Percentiles rank a stretch among this genome's conserved stretches.
Evolutionary conservation across 2,888 invertebrate genomes (phyloP).

Genomic region (Caradrina kadenii): DNA sequence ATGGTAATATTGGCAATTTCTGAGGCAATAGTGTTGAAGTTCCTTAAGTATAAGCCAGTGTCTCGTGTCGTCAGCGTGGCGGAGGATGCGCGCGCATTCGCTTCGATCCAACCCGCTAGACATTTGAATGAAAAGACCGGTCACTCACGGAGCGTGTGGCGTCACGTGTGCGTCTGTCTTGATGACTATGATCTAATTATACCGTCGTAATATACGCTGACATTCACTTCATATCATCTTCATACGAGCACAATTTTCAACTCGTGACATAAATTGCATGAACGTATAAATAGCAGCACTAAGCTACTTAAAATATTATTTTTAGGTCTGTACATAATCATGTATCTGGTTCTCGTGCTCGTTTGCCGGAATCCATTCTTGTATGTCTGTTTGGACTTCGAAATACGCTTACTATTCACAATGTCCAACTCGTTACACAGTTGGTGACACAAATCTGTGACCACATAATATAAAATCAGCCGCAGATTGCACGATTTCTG

Average conservation of each 20-base stretch:
- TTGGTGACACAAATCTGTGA: slow-evolving; percentile 19
- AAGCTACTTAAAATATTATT: slow-evolving; percentile 7
- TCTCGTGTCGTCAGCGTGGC: slow-evolving; percentile 66
- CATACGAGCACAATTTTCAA: slow-evolving; percentile 14
- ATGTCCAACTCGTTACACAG: slow-evolving; percentile 1
- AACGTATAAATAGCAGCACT: neutral
- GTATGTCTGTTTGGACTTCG: neutral
- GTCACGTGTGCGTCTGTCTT: slow-evolving; percentile 68
- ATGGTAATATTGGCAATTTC: slow-evolving; percentile 35
- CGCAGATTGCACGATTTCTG: slow-evolving; percentile 30
- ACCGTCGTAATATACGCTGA: slow-evolving; percentile 24
- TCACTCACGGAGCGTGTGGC: slow-evolving; percentile 74
- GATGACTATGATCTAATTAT: slow-evolving; percentile 51
- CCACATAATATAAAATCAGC: slow-evolving; percentile 30
- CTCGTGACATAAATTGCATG: slow-evolving; percentile 29
- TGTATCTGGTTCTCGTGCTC: neutral
- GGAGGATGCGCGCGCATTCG: slow-evolving; percentile 84
- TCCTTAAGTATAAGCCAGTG: slow-evolving; percentile 68
- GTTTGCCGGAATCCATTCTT: neutral
- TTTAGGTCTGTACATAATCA: neutral
- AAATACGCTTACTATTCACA: neutral
- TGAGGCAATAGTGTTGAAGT: slow-evolving; percentile 45
- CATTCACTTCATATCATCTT: slow-evolving; percentile 28
- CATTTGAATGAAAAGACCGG: slow-evolving; percentile 84
- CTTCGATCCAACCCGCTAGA: slow-evolving; percentile 82